Evolutionary conservation across 2,888 invertebrate species (phyloP), one percentile per base, ranked within the genome.

Genomic region (Ommatoiulus sabulosus): DNA sequence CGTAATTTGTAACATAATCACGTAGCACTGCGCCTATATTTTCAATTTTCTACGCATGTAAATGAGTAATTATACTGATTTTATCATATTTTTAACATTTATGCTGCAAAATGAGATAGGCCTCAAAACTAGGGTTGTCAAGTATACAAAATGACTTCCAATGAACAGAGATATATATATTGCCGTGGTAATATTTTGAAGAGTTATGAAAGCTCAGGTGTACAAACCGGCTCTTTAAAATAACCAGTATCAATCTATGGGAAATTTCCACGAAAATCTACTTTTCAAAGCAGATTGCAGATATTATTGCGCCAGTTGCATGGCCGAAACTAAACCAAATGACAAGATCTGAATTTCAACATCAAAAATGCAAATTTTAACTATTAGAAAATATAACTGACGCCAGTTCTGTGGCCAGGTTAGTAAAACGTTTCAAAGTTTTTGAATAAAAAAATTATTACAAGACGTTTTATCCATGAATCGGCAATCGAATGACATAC

Each of bases 31-130:
- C 12, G 24, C 80, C 6, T 80, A 80, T 35, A 35, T 80, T 80
- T 80, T 80, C 80, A 10, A 10, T 35, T 80, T 80, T 80, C 80
- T 35, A 80, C 80, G 80, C 80, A 80, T 80, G 80, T 3, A 80
- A 80, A 80, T 12, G 80, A 35, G 80, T 35, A 80, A 80, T 80
- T 80, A 35, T 24, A 35, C 80, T 10, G 80, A 80, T 80, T 80
- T 80, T 80, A 80, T 80, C 80, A 80, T 35, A 35, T 35, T 80
- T 80, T 72, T 24, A n/a, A 72, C 72, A 24, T 72, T 24, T 10
- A 72, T 10, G 72, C 10, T 20, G 72, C 72, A n/a, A 72, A 7
- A 10, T 72, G 72, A 8, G 72, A 72, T 72, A 72, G 24, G 7
- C 72, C 72, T 72, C 6, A 72, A 72, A 72, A 72, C 72, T 7